phyloP scores from a whole-genome alignment of 2,797 vertebrate genomes.

The Dallia pectoralis region DNA sequence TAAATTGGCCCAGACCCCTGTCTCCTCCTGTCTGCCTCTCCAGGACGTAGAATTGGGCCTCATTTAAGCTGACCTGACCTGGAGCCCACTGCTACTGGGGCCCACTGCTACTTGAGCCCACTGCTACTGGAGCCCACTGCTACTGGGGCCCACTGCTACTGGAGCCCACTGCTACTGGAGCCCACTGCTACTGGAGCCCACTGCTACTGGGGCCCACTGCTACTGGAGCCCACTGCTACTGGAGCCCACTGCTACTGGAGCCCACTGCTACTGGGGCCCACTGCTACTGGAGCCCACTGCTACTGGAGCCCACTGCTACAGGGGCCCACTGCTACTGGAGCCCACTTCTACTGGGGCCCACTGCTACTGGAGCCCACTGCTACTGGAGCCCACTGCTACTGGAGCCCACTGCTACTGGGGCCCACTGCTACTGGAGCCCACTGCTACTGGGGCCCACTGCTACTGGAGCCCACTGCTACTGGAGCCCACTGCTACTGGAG shows the following conservation, averaged over 20 bases:
- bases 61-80: background rate
- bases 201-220: too few relatives aligned
- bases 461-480: background rate
- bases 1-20: background rate
- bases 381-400: too few relatives aligned
- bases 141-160: too few relatives aligned
- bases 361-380: too few relatives aligned
- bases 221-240: background rate
- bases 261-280: too few relatives aligned
- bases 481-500: background rate
- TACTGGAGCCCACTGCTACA: background rate
- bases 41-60: background rate
- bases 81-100: background rate
- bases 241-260: too few relatives aligned
- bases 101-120: too few relatives aligned
- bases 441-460: background rate
- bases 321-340: too few relatives aligned
- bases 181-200: background rate
- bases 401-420: background rate
- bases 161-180: too few relatives aligned
- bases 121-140: background rate
- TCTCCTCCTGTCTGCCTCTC: background rate
- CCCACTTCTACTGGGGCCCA: background rate
- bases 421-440: too few relatives aligned
- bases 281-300: too few relatives aligned